Evolutionary conservation across 2,797 vertebrate genomes (phyloP), one percentile per base, ranked within the genome.

Genomic region (Danionella dracula): DNA sequence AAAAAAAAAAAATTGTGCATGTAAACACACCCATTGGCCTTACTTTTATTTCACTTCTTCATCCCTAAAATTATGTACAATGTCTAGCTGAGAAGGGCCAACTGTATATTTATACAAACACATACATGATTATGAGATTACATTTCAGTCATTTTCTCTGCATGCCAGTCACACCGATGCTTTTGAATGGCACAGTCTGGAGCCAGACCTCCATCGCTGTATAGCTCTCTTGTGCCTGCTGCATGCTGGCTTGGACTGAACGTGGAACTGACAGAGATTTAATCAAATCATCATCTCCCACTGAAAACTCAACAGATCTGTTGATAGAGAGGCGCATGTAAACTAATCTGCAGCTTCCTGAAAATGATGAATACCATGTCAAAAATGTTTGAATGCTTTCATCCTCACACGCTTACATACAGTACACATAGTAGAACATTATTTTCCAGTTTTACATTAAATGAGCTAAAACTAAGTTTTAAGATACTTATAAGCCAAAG

Each of bases 251-350:
- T 27, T 53, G 35, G 44, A 70, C 68, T 74, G n/a, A 63, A 68
- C 11, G 50, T 82, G 80, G 71, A 79, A 70, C 70, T 76, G 78
- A 78, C 70, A 77, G 60, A 32, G 19, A 71, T 71, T 46, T 44
- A 41, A 49, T 38, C 50, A 13, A 34, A 67, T 66, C 55, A 64
- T 73, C 76, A 68, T 72, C 59, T 72, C 50, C 44, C 34, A 50
- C 50, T 49, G 44, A 55, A 55, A 51, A 35, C 45, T 61, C 54
- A 64, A 61, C 62, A 68, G 55, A 64, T 64, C 13, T 81, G 82
- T 84, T 83, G 84, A 81, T 77, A 72, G 55, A 83, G 81, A 85
- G 83, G 82, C 81, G 83, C 71, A 68, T 78, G 83, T 87, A 84
- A 88, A 86, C 81, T 86, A 85, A 85, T 85, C 76, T 76, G 41